Base-by-base conservation (phyloP, 2,113 vertebrate species). In the Leptobrachium ailaonicum region DNA sequence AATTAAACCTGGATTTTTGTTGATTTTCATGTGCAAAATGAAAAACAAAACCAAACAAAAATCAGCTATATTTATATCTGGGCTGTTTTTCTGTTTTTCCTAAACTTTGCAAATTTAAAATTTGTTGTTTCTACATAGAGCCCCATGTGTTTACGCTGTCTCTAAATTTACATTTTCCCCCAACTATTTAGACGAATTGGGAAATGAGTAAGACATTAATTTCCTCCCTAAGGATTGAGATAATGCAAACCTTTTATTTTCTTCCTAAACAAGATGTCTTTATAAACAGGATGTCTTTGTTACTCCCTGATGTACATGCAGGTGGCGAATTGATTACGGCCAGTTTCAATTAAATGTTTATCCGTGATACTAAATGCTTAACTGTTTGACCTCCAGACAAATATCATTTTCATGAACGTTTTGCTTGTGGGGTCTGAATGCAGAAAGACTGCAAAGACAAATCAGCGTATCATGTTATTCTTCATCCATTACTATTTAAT, bases 221-320 rank as follows among this genome's bases (percentile, higher is more conserved):
- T 80, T 67, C 77, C 60, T 73, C 71, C 70, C 60, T 5, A 6
- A 56, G 69, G 62, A 67, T 14, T n/a, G 62, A 43, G n/a, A 44
- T 56, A 9, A 13, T 54, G 60, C 45, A 13, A 53, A 72, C 47
- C 43, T 41, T 66, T 44, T 69, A 44, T 69, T 47, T 20, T 32
- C 10, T 71, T 6, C 45, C 50, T 67, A 80, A 73, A 80, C 69
- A 79, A 47, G 10, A 42, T 66, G 70, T 67, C 77, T 71, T 20
- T 20, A 66, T 73, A 80, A 79, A 80, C 77, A 80, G 77, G 77
- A 80, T 80, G 77, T 80, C 9, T 80, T 73, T 73, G 41, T 58
- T 44, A 40, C 62, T 58, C 9, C 64, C 32, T 50, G 40, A 71
- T 71, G 74, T 66, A 76, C 63, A 66, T 67, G 63, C 77, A 80